These are phyloP conservation scores for Antechinus flavipes DNA, from an alignment of 2,113 vertebrate species.

Conservation along the genomic window DNA sequence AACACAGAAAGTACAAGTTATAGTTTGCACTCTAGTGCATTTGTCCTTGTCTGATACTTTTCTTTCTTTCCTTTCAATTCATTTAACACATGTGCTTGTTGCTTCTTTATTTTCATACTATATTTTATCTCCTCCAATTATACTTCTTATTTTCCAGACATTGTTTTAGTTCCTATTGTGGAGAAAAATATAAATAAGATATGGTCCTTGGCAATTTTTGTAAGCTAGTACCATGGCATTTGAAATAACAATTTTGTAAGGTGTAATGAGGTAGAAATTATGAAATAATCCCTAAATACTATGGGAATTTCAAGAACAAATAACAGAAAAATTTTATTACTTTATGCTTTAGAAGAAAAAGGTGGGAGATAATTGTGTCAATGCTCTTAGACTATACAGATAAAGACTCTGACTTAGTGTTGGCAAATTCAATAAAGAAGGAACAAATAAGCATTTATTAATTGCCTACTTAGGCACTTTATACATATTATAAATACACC, in stretches of 20 bases:
- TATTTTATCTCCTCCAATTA: too few relatives aligned
- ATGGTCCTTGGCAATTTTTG: background rate
- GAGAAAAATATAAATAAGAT: background rate
- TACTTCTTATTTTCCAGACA: background rate
- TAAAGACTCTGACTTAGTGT: background rate
- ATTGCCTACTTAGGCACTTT: background rate
- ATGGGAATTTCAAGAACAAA: background rate
- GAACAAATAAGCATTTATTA: background rate
- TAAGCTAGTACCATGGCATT: background rate
- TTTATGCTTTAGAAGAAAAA: background rate
- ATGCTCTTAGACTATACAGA: background rate
- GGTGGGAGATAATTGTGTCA: background rate
- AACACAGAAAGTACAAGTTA: background rate
- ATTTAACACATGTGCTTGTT: background rate
- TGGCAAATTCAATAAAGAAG: background rate
- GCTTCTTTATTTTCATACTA: too few relatives aligned
- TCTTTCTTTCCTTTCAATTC: too few relatives aligned
- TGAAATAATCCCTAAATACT: background rate
- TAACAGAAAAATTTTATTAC: background rate
- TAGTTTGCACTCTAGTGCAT: background rate
- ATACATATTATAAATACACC: background rate
- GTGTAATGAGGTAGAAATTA: background rate
- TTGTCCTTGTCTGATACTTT: background rate
- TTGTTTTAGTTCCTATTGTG: background rate
- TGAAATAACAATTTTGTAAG: background rate